These are phyloP conservation scores for Pseudeuparius sepicola DNA, from an alignment of 2,888 invertebrate genomes.

Conservation along the genomic window DNA sequence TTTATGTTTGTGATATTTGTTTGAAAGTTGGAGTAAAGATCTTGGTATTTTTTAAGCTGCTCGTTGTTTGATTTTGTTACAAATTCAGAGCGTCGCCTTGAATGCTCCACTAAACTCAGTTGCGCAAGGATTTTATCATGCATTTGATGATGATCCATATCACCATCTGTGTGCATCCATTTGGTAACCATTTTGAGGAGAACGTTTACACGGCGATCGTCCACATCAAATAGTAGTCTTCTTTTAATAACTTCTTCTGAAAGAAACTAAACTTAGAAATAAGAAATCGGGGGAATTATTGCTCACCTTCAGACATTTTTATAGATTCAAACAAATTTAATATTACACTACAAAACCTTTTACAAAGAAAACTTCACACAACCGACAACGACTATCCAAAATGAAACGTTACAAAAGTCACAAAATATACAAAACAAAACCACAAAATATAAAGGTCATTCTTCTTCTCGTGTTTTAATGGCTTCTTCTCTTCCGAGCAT, in stretches of 20 bases:
- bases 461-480: too few relatives aligned
- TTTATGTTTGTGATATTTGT: constrained; percentile 70
- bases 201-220: constrained; percentile 81
- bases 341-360: too few relatives aligned
- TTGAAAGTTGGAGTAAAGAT: constrained; percentile 66
- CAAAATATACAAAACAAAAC: too few relatives aligned
- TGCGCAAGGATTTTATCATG: constrained; percentile 75
- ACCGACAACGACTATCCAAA: too few relatives aligned
- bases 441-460: too few relatives aligned
- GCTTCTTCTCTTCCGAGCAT: too few relatives aligned
- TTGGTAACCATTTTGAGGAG: constrained; percentile 75
- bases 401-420: too few relatives aligned
- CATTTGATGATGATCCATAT: constrained; percentile 36
- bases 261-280: constrained; percentile 26
- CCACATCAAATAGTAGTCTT: constrained; percentile 87
- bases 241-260: constrained; percentile 90
- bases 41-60: constrained; percentile 73
- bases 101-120: constrained; percentile 79
- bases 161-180: constrained; percentile 62
- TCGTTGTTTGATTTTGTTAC: constrained; percentile 74
- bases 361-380: too few relatives aligned
- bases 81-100: constrained; percentile 72
- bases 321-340: too few relatives aligned
- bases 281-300: constrained; percentile 7
- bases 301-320: constrained; percentile 18